Evolutionary conservation across 2,113 vertebrate species (phyloP), one percentile per base, ranked within the genome.

Genomic region (Meles meles): DNA sequence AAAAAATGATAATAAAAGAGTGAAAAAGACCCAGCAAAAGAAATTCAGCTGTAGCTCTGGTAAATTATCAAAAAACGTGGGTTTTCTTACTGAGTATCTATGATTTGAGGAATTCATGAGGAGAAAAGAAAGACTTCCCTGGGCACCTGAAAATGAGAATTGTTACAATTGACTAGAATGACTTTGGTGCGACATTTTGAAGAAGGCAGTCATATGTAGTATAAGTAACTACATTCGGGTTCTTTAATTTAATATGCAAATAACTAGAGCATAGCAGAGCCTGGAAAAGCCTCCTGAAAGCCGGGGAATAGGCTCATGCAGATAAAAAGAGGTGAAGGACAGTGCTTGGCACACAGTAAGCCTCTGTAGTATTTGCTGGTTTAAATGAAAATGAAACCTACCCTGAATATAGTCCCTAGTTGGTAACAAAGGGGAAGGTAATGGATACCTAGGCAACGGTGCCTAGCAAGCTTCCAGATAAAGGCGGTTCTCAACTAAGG

Each of bases 341-440:
- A 23, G 52, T n/a, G 25, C 34, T 61, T 55, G 14, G 42, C 29
- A 76, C 6, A 47, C 31, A 67, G 21, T 47, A 25, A 72, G 5
- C 18, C 11, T 71, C 29, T 2, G 29, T 15, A 90, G 17, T 12
- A 31, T 5, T 37, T 74, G 29, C 69, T 1, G 6, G 4, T 59
- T 93, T 63, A 18, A 84, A 67, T 11, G 20, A 74, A 74, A 94
- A 44, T 47, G 83, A 18, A 90, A 52, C 9, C 67, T 63, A 93
- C n/a, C 49, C 6, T 76, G 72, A 76, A 61, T 15, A 3, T 6
- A 6, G 34, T 25, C 8, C 9, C 31, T 15, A 27, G 7, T 65
- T 14, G 6, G 61, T 65, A 65, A 57, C 55, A 47, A 23, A 11
- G n/a, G 8, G 3, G 2, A n/a, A 15, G 1, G 23, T 34, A 18